Evolutionary conservation across 2,888 invertebrate species (phyloP), one percentile per base, ranked within the genome.

Genomic region (Apotomis betuletana): DNA sequence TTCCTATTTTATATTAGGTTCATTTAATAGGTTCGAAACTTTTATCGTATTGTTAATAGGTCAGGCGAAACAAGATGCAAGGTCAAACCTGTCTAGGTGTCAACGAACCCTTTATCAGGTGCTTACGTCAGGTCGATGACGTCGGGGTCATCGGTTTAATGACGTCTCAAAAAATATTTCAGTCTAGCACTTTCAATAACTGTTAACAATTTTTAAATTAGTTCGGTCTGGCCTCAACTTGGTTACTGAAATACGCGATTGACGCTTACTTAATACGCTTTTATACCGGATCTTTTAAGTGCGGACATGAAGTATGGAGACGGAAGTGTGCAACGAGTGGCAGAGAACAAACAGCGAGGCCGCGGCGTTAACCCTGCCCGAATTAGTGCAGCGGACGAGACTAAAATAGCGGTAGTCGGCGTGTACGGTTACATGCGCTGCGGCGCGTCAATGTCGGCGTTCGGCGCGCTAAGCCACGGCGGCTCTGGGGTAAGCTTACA

Each of bases 291-390:
- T 60, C 49, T 82, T 81, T 83, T 76, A 78, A 88, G 91, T 90
- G 91, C 82, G 83, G 82, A 82, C 81, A 83, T 83, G 83, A 85
- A 88, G 83, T 85, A 84, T 75, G 84, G 88, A 90, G 90, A 89
- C 89, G 90, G 90, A 91, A 91, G 90, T 91, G 91, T 87, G 83
- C 84, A 87, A 85, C 84, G 85, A 85, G 83, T 86, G 84, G 80
- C 85, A 82, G 85, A 86, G 87, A 81, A 85, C 85, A 83, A 81
- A 85, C 85, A 83, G 85, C 85, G 90, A 91, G 90, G 91, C 90
- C 90, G 86, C 87, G 88, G 89, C 89, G 90, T 87, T 92, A 93
- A 93, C 92, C 92, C 92, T 91, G 92, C 92, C 92, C 92, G 92
- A 92, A 90, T 92, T 92, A 92, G 92, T 92, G 92, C 92, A 92